Conservation (phyloP, 2,888 invertebrate species). For the Ganaspis brasiliensis region DNA sequence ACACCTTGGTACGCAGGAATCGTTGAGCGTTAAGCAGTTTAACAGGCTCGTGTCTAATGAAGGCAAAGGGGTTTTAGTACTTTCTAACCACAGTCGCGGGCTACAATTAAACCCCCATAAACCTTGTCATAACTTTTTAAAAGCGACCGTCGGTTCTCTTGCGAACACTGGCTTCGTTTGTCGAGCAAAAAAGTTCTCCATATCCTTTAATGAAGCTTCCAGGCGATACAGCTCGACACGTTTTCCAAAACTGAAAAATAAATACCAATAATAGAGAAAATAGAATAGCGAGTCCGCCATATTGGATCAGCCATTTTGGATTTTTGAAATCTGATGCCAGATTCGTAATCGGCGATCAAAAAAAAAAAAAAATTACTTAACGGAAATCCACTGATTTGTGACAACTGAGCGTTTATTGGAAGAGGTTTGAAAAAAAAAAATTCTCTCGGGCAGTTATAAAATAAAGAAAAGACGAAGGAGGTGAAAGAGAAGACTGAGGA, state of each 20-base stretch:
- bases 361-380: too few species aligned
- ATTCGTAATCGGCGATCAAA: too few species aligned
- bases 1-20: conserved; percentile 22
- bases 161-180: conserved; percentile 10
- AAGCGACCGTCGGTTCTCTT: conserved; percentile 21
- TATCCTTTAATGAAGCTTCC: conserved; percentile 35
- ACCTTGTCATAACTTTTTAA: conserved; percentile 76
- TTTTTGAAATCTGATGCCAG: too few species aligned
- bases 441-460: conserved; percentile 47
- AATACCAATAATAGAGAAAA: too few species aligned
- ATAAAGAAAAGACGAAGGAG: conserved; percentile 44
- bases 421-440: conserved; percentile 18
- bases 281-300: too few species aligned
- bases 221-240: conserved; percentile 25
- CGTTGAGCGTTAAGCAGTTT: conserved; percentile 41
- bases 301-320: too few species aligned
- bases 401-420: not conserved
- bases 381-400: not conserved
- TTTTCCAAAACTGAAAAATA: conserved; percentile 15
- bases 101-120: conserved; percentile 79
- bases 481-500: conserved; percentile 37
- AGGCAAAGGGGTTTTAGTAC: conserved; percentile 71
- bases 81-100: conserved; percentile 77
- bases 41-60: conserved; percentile 39
- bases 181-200: not conserved